A percentile compares a stretch with the other conserved stretches of the same genome.
phyloP scores from a whole-genome alignment of 1,140 invertebrate genomes.

The Diprion similis region DNA sequence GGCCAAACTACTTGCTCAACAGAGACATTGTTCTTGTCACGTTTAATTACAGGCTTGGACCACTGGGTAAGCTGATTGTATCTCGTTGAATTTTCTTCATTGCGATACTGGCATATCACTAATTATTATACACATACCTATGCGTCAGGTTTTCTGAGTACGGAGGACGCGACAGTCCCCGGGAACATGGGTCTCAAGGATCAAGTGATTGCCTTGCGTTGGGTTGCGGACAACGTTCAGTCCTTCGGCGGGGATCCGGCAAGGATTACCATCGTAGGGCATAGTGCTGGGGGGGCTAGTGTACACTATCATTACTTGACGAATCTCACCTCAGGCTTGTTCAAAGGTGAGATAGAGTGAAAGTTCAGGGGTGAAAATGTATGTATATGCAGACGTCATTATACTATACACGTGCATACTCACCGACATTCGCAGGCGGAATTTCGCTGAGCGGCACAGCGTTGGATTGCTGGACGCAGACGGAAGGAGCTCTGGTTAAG shows the following conservation, averaged over 20 bases:
- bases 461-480: slow-evolving; percentile 74
- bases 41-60: slow-evolving; percentile 69
- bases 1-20: slow-evolving; percentile 68
- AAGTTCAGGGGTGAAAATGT: no score
- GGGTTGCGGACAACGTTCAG: slow-evolving; percentile 66
- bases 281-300: slow-evolving; percentile 64
- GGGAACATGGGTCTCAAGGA: slow-evolving; percentile 71
- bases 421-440: slow-evolving; percentile 69
- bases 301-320: slow-evolving; percentile 70
- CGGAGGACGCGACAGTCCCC: slow-evolving; percentile 61
- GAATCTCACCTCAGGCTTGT: slow-evolving; percentile 47
- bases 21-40: slow-evolving; percentile 70
- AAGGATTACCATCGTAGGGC: slow-evolving; percentile 60
- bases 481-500: slow-evolving; percentile 71
- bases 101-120: neutral
- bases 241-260: slow-evolving; percentile 64
- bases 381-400: neutral
- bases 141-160: slow-evolving; percentile 62
- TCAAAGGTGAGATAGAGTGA: slow-evolving; percentile 49
- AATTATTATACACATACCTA: slow-evolving; percentile 12
- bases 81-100: no score
- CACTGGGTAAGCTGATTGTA: slow-evolving; percentile 55
- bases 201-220: slow-evolving; percentile 66
- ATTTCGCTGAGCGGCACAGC: slow-evolving; percentile 82
- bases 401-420: neutral